A percentile compares a stretch with the other conserved stretches of the same genome.
Evolutionary conservation across 2,113 vertebrate genomes (phyloP).

Genomic region (Ursus arctos): DNA sequence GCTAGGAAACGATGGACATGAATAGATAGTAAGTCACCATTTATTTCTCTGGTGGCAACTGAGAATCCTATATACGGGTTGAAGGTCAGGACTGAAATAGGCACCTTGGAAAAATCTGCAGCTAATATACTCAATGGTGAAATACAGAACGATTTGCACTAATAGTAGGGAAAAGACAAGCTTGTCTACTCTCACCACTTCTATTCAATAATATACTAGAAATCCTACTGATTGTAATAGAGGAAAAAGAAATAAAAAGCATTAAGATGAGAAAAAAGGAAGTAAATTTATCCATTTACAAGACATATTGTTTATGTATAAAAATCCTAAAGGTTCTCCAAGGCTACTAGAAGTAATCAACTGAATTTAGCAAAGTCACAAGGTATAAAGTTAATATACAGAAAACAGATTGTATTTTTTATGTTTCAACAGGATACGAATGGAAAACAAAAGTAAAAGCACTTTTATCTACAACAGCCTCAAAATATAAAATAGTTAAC

Average conservation of each 20-base stretch:
- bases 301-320: not conserved
- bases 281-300: not conserved
- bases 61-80: not conserved
- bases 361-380: not conserved
- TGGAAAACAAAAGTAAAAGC: not conserved
- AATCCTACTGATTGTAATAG: not conserved
- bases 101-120: not conserved
- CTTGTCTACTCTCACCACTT: not conserved
- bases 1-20: not conserved
- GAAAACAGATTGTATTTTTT: not conserved
- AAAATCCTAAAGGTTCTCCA: not conserved
- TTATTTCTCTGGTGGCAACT: not conserved
- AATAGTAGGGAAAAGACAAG: not conserved
- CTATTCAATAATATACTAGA: not conserved
- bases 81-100: not conserved
- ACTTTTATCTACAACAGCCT: not conserved
- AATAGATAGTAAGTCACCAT: not conserved
- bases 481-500: not conserved
- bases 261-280: not conserved
- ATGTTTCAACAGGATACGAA: not conserved
- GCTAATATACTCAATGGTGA: not conserved
- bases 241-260: not conserved
- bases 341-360: not conserved
- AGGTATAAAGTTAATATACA: not conserved
- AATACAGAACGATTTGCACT: not conserved